Evolutionary conservation across 2,888 invertebrate genomes (phyloP), one percentile per base, ranked within the genome.

Genomic region (Ceraclea dissimilis): DNA sequence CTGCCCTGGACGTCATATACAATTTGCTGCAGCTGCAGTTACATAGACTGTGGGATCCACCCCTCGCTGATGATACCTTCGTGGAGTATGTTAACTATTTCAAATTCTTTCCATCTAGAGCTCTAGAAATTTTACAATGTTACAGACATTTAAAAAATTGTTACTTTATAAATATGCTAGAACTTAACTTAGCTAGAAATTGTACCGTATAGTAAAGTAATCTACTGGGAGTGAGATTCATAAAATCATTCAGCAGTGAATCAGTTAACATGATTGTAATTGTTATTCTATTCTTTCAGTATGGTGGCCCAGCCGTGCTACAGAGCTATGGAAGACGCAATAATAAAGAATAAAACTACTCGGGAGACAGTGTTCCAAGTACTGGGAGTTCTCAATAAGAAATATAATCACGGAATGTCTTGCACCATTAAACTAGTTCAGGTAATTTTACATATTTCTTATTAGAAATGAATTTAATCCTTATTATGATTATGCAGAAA

Each of bases 1-100:
- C 80, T 51, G 84, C 84, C 31, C 71, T 92, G 10, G 76, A 85
- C 4, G 75, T 81, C 16, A 66, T 91, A 10, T 81, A 84, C 63
- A 78, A 85, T 64, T 70, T 90, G 52, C 67, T 90, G 16, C 84
- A 86, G 62, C 76, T 86, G 59, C 85, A 86, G 2, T 68, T 93
- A 16, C 80, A 85, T 47, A 79, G 82, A 57, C 76, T 93, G 0
- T 93, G 92, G 91, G 83, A 83, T 64, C 91, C 91, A 5, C 90
- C 91, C 0, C 75, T 91, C 43, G 84, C 85, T 31, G 92, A 93
- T 66, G 88, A 90, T 67, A 83, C 84, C 64, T 92, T 92, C 79
- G 83, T 91, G 46, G 83, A 83, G 90, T 91, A 74, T 79, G 81
- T 75, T 34, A 18, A 6, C 6, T 47, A 5, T 47, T 19, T 10